These are phyloP conservation scores for Enteromius viviparus DNA, from an alignment of 2,797 vertebrate species.

Conservation along the genomic window DNA sequence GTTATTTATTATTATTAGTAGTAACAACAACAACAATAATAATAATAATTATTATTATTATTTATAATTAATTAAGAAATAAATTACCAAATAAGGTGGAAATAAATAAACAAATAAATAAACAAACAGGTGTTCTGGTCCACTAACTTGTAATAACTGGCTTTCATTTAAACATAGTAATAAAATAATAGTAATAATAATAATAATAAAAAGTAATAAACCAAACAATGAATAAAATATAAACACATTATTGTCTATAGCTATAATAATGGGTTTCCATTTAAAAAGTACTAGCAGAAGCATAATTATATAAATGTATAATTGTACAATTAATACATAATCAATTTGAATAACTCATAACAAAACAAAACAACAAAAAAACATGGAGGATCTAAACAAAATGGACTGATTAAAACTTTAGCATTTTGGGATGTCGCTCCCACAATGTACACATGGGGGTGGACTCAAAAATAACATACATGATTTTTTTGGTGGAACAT, in stretches of 20 bases:
- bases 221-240: not conserved
- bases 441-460: not conserved
- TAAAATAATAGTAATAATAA: not conserved
- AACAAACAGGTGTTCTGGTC: not conserved
- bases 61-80: not conserved
- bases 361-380: not conserved
- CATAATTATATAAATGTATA: too few species aligned
- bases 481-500: not conserved
- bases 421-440: not conserved
- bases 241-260: not conserved
- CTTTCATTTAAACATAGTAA: not conserved
- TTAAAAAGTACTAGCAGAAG: too few species aligned
- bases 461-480: not conserved
- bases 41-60: not conserved
- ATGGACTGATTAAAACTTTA: not conserved
- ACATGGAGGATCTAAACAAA: not conserved
- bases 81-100: not conserved
- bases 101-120: not conserved
- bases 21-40: too few species aligned
- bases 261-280: too few species aligned
- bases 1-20: too few species aligned
- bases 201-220: not conserved
- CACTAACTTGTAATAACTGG: too few species aligned
- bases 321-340: too few species aligned
- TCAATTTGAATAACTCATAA: not conserved